Evolutionary conservation across 2,113 vertebrate genomes (phyloP), one percentile per base, ranked within the genome.

Genomic region (Pipra filicauda): DNA sequence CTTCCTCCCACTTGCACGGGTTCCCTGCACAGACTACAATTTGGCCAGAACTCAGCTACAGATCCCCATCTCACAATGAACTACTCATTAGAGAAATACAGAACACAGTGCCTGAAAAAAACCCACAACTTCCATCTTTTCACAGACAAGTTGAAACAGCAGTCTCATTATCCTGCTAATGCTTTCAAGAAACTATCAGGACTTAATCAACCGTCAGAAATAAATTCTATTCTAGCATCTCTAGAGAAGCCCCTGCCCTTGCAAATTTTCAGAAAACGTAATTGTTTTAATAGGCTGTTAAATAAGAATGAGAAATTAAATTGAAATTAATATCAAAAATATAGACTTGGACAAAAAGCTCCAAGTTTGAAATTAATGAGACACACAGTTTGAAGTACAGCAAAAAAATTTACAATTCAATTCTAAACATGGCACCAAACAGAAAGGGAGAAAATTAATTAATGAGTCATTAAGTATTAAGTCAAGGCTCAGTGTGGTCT

Each of bases 371-470:
- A 90, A 90, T 66, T 69, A 67, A 95, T 75, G 67, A 85, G 18
- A 69, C 9, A 48, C 9, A 43, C 12, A 78, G 48, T 35, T 69
- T 61, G 31, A 85, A 84, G 57, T 8, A 55, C 5, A 58, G 15
- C 33, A 83, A 83, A 75, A 86, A 58, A 73, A 15, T 3, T 33
- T 37, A 85, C 46, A 73, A 52, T 54, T 93, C 46, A 89, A 43
- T 64, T 75, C 59, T 83, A 85, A 51, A 62, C 30, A 74, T 11
- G 10, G 41, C 41, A 89, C 26, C 52, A 46, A 94, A 85, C 21
- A 90, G 62, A 81, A 96, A 82, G 24, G n/a, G 70, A 89, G 46
- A 77, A 89, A 90, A 90, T 85, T 82, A 65, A 94, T 75, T 85
- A 88, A 70, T 58, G 46, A 90, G 35, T 80, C 69, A 69, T 77